These are phyloP conservation scores for Globia sparganii DNA, from an alignment of 2,888 invertebrate genomes.

Conservation along the genomic window DNA sequence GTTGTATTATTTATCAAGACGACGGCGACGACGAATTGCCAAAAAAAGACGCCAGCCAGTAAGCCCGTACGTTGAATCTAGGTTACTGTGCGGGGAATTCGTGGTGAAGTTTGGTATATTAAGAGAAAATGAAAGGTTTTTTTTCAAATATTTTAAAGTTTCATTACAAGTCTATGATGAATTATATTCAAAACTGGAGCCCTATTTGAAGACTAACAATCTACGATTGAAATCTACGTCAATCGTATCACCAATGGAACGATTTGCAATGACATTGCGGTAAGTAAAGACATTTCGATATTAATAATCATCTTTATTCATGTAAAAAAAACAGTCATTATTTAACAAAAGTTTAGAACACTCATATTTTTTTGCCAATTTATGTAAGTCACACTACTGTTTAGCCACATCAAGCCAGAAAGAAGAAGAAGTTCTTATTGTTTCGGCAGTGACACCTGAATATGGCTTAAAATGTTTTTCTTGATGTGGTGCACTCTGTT, in stretches of 20 bases:
- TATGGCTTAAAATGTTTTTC: conserved; percentile 63
- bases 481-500: conserved; percentile 60
- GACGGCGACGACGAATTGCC: conserved; percentile 56
- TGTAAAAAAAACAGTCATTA: conserved; percentile 62
- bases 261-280: conserved; percentile 64
- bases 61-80: conserved; percentile 54
- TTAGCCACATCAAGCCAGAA: conserved; percentile 63
- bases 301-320: conserved; percentile 61
- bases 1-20: conserved; percentile 61
- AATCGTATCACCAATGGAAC: conserved; percentile 65
- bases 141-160: conserved; percentile 64
- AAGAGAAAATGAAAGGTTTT: conserved; percentile 61
- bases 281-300: conserved; percentile 61
- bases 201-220: conserved; percentile 65
- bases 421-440: conserved; percentile 63
- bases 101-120: conserved; percentile 61
- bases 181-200: conserved; percentile 66
- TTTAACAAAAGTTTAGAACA: conserved; percentile 63
- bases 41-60: conserved; percentile 63
- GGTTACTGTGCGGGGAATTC: conserved; percentile 61
- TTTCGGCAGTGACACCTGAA: conserved; percentile 62
- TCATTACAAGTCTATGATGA: conserved; percentile 63
- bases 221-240: conserved; percentile 60
- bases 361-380: conserved; percentile 62
- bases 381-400: conserved; percentile 63